Base-by-base conservation (phyloP, 2,113 vertebrate species). In the Lota lota region DNA sequence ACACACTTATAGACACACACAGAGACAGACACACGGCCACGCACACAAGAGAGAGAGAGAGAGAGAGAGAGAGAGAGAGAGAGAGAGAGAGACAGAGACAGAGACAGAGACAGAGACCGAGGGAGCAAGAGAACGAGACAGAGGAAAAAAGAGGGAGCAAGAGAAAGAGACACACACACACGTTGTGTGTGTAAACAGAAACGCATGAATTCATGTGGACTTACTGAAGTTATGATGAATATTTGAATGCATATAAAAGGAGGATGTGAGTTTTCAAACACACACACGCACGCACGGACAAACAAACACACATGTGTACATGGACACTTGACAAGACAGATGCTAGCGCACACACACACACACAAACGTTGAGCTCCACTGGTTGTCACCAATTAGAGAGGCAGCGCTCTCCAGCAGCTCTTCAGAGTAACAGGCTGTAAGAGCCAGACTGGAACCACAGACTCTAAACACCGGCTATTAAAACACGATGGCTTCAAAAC, bases 181-280 rank as follows among this genome's bases (percentile, higher is more conserved):
- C 28, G 28, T 33, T 33, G 68, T 50, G 61, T 22, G 21, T 62
- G 60, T 62, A 33, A 33, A 33, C 28, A 4, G 28, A 33, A 33
- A 33, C 28, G 28, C 28, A 33, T 33, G 28, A 33, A 33, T 14
- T 72, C 57, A 69, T 79, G 69, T 83, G 76, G 76, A 73, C 75
- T 79, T 74, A 77, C 71, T 70, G n/a, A 65, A 66, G 73, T 69
- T 66, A 75, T 77, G 68, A 77, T 18, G 60, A 57, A 63, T 58
- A 64, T 66, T 79, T 78, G 77, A 56, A 22, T 66, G 47, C 69
- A 69, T 83, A 79, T 86, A 79, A 72, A 77, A 62, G 18, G 59
- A 70, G 20, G 51, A 33, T 33, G 28, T 33, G 28, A 33, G 28
- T 33, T 33, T 33, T 4, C 28, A 33, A 4, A 33, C 28, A 33